These are phyloP conservation scores for Hipparchia semele DNA, from an alignment of 2,888 invertebrate genomes.

Conservation along the genomic window DNA sequence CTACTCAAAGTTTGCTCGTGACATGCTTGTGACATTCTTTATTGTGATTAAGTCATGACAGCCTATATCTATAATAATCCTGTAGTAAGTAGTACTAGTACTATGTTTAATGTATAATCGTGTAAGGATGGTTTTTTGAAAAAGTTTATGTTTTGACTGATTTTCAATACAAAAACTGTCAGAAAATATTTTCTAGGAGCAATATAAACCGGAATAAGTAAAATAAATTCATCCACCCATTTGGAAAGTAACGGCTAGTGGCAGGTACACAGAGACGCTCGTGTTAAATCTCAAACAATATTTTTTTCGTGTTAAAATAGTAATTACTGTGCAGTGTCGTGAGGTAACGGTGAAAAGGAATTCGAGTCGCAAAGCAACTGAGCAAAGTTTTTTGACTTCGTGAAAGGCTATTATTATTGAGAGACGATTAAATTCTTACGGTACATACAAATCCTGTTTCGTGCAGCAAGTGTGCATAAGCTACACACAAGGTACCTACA, in stretches of 20 bases:
- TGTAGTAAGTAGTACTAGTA: too few relatives aligned
- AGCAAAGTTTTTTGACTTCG: conserved; percentile 46
- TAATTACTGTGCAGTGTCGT: conserved; percentile 14
- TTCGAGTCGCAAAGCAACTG: conserved; percentile 24
- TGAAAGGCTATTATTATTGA: conserved; percentile 39
- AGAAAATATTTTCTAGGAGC: too few relatives aligned
- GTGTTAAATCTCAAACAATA: neutral
- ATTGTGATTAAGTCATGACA: too few relatives aligned
- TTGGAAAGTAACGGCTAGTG: neutral
- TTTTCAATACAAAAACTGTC: too few relatives aligned
- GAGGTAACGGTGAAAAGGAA: conserved; percentile 6
- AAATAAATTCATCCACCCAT: too few relatives aligned
- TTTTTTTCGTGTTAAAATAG: neutral
- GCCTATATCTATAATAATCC: too few relatives aligned
- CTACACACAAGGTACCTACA: neutral
- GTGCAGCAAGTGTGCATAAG: conserved; percentile 11
- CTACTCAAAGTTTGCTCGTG: too few relatives aligned
- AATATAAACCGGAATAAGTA: too few relatives aligned
- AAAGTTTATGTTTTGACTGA: too few relatives aligned
- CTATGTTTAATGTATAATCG: too few relatives aligned
- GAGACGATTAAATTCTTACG: conserved; percentile 38
- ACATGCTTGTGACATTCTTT: too few relatives aligned
- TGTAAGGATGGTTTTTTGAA: too few relatives aligned
- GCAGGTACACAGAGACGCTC: neutral
- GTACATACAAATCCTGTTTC: conserved; percentile 37